These are phyloP conservation scores for Parascotia fuliginaria DNA, from an alignment of 2,888 invertebrate species.

Conservation along the genomic window DNA sequence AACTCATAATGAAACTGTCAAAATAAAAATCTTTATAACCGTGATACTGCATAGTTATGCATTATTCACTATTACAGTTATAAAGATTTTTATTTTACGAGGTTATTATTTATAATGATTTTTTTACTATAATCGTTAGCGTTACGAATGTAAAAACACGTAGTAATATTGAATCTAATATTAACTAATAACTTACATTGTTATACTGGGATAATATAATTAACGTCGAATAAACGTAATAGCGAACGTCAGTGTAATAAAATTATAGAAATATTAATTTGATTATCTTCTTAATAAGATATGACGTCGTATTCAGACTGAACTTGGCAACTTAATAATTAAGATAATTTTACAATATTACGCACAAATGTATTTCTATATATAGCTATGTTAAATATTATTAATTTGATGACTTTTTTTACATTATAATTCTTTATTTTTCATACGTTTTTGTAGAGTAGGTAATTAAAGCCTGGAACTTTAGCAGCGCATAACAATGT, in stretches of 20 bases:
- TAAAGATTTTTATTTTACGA: no score
- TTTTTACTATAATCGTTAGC: background rate
- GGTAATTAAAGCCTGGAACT: no score
- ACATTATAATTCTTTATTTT: no score
- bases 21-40: no score
- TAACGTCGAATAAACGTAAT: constrained; percentile 18
- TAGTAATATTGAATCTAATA: constrained; percentile 6
- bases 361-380: background rate
- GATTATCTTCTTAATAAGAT: constrained; percentile 18
- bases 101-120: no score
- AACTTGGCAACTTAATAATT: constrained; percentile 19
- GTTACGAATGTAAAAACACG: background rate
- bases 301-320: constrained; percentile 8
- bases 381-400: no score
- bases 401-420: no score
- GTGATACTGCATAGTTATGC: no score
- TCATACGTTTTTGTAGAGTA: no score
- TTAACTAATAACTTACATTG: constrained; percentile 13
- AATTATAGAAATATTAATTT: constrained; percentile 23
- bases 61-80: no score
- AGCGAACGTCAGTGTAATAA: constrained; percentile 13
- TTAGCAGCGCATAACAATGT: no score
- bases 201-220: constrained; percentile 1
- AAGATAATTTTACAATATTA: constrained; percentile 4
- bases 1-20: no score